phyloP scores from a whole-genome alignment of 2,797 vertebrate species.

The Adrianichthys oophorus region DNA sequence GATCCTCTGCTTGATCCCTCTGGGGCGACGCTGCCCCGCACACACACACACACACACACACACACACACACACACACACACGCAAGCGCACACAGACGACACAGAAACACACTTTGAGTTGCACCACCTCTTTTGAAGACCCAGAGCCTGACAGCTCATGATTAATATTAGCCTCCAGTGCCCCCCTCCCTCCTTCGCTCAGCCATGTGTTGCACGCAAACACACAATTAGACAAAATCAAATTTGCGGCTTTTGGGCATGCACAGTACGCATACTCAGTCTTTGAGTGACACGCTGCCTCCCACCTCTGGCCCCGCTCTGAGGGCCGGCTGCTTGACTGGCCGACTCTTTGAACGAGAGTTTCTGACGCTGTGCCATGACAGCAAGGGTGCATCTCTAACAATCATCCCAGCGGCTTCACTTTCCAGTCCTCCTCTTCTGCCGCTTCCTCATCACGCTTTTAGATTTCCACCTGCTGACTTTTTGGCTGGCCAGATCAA shows the following conservation, averaged over 20 bases:
- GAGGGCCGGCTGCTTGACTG: constrained; percentile 22
- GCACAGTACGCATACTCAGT: constrained; percentile 5
- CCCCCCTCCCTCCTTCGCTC: constrained; percentile 36
- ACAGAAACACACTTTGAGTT: constrained; percentile 68
- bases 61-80: constrained; percentile 1
- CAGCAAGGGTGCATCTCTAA: constrained; percentile 51
- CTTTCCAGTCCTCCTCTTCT: constrained; percentile 1
- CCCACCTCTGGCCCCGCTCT: constrained; percentile 29
- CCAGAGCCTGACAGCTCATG: constrained; percentile 69
- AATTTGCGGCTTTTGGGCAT: constrained; percentile 33
- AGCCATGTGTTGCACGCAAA: constrained; percentile 1
- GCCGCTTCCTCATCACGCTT: constrained; percentile 15
- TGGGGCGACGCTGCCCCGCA: constrained; percentile 36
- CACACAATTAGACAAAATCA: constrained; percentile 16
- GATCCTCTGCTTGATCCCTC: constrained; percentile 56
- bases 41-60: constrained; percentile 6
- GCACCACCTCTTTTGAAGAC: constrained; percentile 74
- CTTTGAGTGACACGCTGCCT: constrained; percentile 26
- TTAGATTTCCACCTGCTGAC: constrained; percentile 17
- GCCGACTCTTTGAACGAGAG: constrained; percentile 60
- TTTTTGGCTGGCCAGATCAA: constrained; percentile 26
- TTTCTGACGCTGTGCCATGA: constrained; percentile 47
- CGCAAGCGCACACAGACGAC: constrained; percentile 20
- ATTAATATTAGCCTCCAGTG: constrained; percentile 73
- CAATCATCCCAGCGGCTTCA: constrained; percentile 17